Evolutionary conservation across 2,113 vertebrate species (phyloP), one percentile per base, ranked within the genome.

Genomic region (Pandion haliaetus): DNA sequence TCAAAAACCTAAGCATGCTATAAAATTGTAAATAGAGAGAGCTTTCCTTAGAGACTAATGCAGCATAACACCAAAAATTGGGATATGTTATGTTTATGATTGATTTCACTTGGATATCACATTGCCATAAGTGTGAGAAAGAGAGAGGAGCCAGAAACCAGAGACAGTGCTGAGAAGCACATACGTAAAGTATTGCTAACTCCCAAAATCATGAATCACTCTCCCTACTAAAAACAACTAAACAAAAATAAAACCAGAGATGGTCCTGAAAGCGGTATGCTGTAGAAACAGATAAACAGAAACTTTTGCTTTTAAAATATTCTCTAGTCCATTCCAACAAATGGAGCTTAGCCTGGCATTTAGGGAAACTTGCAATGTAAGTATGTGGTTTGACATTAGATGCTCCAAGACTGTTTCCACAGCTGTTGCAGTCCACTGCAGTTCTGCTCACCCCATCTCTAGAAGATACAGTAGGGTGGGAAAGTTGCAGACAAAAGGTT

Each of bases 1-100:
- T 97, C 81, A 97, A 97, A 97, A 97, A 34, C 24, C 8, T 83
- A 94, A 97, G 84, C 86, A 92, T 72, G 96, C 95, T 92, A 96
- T 92, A 96, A 97, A 98, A 94, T 44, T 91, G 80, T 94, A 85
- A 96, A 96, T 73, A 97, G 82, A 86, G 67, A 95, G 87, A 97
- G 70, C 81, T 90, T 85, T 78, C 86, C 96, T 97, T 95, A 88
- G 90, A 97, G 87, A 36, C 7, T 34, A 77, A 95, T 52, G 74
- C 78, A 58, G 85, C 66, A 66, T 94, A 95, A 94, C 40, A 91
- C 42, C 42, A 74, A 88, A 70, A 95, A 66, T 17, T 40, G 18
- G n/a, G 73, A 23, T 83, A 79, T 45, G 40, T 61, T 94, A 76
- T 66, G 38, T 79, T 93, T 94, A 55, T 96, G 91, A 92, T 94